Evolutionary conservation across 1,140 invertebrate genomes (phyloP), one percentile per base, ranked within the genome.

Genomic region (Laupala kohalensis): DNA sequence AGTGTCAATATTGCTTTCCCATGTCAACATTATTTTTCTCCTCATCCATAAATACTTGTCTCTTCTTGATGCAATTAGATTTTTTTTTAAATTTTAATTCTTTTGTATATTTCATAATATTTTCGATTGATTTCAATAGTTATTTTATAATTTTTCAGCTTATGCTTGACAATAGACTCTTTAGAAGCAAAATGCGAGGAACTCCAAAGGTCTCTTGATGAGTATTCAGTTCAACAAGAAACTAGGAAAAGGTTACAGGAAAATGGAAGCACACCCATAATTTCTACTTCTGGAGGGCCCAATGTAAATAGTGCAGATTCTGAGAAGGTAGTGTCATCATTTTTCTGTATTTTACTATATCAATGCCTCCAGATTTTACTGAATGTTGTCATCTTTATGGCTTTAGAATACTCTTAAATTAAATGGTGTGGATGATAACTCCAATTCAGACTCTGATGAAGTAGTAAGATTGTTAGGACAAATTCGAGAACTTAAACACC

Each of bases 171-270:
- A 72, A 88, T 93, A 69, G 92, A 94, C 77, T 85, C 84, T 65
- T 81, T 94, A 71, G 93, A 95, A 79, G 78, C 81, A n/a, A 89
- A 88, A 77, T 89, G 88, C 75, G 92, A 95, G 74, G 92, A 95
- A 75, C 81, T 94, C 64, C 91, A 92, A 76, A 88, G 89, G 77
- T 87, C 87, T 77, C 26, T 69, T 19, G 67, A 72, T 25, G 71
- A 72, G 29, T 15, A 27, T 23, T 85, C 81, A 30, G 79, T 83
- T 12, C 80, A 83, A 69, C 74, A 71, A 66, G 27, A 71, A 19
- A 66, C 19, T 30, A 27, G 63, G 28, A 4, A 23, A 29, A 68
- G 67, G n/a, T 23, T 53, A 53, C 37, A 53, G 19, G 37, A 19
- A 53, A 53, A 53, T 53, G 37, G 19, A 19, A 13, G 9, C 37